Evolutionary conservation across 1,140 invertebrate species (phyloP).

Genomic region (Drosophila parvula): DNA sequence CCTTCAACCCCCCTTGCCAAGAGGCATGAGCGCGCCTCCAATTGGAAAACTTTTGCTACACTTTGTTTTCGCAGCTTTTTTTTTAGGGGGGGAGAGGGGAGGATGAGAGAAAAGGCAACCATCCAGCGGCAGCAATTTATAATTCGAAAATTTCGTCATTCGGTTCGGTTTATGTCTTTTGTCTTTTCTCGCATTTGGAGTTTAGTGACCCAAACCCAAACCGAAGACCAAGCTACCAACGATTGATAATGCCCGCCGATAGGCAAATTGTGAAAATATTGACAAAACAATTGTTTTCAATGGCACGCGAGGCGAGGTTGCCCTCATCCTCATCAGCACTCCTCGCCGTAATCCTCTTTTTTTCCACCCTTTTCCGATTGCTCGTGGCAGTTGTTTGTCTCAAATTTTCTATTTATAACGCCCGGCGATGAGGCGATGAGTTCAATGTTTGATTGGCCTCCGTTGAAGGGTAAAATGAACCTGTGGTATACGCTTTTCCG

Average conservation of each 20-base stretch:
- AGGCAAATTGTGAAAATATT: constrained; percentile 80
- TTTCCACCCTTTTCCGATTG: constrained; percentile 31
- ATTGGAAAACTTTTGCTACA: constrained; percentile 81
- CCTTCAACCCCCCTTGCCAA: background rate
- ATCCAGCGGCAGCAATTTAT: constrained; percentile 49
- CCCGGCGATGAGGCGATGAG: constrained; percentile 47
- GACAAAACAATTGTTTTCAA: constrained; percentile 78
- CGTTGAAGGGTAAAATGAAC: constrained; percentile 46
- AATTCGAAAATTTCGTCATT: constrained; percentile 49
- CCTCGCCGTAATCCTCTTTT: constrained; percentile 1
- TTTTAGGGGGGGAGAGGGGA: background rate
- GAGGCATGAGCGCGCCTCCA: constrained; percentile 38
- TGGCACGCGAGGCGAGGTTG: constrained; percentile 55
- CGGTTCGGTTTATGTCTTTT: constrained; percentile 36
- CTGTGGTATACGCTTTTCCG: constrained; percentile 12
- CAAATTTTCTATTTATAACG: constrained; percentile 57
- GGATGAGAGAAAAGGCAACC: background rate
- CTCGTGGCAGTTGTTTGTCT: constrained; percentile 51
- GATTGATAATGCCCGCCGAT: constrained; percentile 58
- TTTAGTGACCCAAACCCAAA: constrained; percentile 49
- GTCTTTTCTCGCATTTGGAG: constrained; percentile 17
- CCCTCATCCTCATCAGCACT: background rate
- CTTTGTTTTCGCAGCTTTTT: constrained; percentile 39
- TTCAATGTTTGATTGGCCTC: constrained; percentile 62
- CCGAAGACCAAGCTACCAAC: background rate